A percentile compares a stretch with the other conserved stretches of the same genome.
These are phyloP conservation scores for Anoplius nigerrimus DNA, from an alignment of 2,888 invertebrate genomes.

Conservation along the genomic window DNA sequence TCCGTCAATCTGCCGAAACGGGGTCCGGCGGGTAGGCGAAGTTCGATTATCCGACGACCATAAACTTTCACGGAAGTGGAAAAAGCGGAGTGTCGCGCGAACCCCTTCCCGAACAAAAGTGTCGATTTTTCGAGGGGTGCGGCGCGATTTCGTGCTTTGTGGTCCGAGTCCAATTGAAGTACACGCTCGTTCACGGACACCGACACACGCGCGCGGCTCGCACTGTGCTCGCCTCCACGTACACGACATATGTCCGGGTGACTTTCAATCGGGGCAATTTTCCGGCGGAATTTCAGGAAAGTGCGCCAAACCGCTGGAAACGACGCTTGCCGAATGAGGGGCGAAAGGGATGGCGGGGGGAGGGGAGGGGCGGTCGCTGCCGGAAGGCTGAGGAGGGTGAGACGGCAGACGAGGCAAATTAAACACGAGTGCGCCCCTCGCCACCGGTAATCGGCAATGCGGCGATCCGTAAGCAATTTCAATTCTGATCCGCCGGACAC, in stretches of 20 bases:
- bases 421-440: slow-evolving; percentile 17
- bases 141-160: not conserved
- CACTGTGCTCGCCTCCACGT: not conserved
- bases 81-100: slow-evolving; percentile 26
- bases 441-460: slow-evolving; percentile 25
- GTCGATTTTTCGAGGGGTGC: slow-evolving; percentile 27
- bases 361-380: not conserved
- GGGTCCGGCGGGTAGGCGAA: not conserved
- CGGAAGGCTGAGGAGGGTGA: slow-evolving; percentile 5
- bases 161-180: no score
- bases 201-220: not conserved
- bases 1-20: slow-evolving; percentile 18
- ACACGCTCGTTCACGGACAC: no score
- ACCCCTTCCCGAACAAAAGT: slow-evolving; percentile 37
- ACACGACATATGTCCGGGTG: slow-evolving; percentile 34
- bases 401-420: slow-evolving; percentile 26
- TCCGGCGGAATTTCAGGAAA: slow-evolving; percentile 24
- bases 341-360: not conserved
- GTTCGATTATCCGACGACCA: slow-evolving; percentile 35
- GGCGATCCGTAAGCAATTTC: slow-evolving; percentile 29
- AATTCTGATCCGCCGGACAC: slow-evolving; percentile 31
- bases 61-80: slow-evolving; percentile 45
- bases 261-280: slow-evolving; percentile 25
- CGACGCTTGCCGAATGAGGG: not conserved
- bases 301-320: not conserved